Evolutionary conservation across 2,888 invertebrate genomes (phyloP), one percentile per base, ranked within the genome.

Genomic region (Acanthosepion pharaonis): DNA sequence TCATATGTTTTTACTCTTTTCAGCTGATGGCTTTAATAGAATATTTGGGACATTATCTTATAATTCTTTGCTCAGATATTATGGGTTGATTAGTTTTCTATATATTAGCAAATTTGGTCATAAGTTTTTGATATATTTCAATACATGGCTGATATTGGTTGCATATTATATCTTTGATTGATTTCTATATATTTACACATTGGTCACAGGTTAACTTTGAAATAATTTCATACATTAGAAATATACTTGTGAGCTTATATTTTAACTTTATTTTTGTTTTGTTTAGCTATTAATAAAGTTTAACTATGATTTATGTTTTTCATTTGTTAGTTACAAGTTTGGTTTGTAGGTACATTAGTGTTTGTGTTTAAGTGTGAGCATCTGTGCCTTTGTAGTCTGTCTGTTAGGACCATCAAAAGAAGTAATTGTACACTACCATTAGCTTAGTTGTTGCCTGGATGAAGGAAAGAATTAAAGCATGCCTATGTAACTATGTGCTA

Each of bases 401-500:
- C 78, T n/a, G n/a, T 78, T 78, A 78, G n/a, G 78, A 78, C 78
- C n/a, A 78, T 78, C 78, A 78, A 78, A 78, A 33, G 78, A 78
- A 78, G n/a, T n/a, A 78, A 33, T 33, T 59, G 59, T 59, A 59
- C 23, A 78, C n/a, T 78, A 78, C 78, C n/a, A 78, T 78, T 78
- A 78, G 33, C 9, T 78, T 78, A 20, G 78, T 78, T 78, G n/a
- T 78, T 78, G 78, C 15, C 78, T 33, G 33, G 18, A 78, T 78
- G 78, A 78, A 78, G n/a, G n/a, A 18, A 78, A 78, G 78, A n/a
- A 78, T 78, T n/a, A 78, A 78, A n/a, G 78, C 78, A 78, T 78
- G 78, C 78, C 78, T 78, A 33, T 78, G 78, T 78, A 78, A 78
- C 78, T 78, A 78, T 78, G 78, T 78, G 78, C n/a, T 78, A 78